phyloP scores from a whole-genome alignment of 1,140 invertebrate genomes.

The Pachypeltis micranthus region DNA sequence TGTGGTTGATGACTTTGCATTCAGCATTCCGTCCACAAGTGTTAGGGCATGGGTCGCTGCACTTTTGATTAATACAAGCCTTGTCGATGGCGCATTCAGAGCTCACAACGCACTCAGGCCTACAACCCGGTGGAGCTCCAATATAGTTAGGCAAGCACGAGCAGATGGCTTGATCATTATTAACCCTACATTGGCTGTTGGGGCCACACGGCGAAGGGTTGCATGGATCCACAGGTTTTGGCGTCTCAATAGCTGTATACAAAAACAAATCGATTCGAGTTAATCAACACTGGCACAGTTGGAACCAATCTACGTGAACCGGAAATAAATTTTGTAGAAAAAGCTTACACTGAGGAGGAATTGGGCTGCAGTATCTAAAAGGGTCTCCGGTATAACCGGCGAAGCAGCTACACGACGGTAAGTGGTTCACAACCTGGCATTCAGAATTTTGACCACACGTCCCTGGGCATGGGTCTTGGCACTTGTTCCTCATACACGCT shows the following conservation, averaged over 20 bases:
- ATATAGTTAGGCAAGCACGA: conserved; percentile 44
- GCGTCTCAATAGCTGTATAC: conserved; percentile 16
- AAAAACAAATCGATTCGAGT: background rate
- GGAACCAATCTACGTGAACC: background rate
- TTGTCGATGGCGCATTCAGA: conserved; percentile 47
- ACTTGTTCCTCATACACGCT: conserved; percentile 53
- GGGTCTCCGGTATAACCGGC: conserved; percentile 38
- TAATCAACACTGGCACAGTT: background rate
- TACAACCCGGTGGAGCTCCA: conserved; percentile 46
- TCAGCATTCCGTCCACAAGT: conserved; percentile 38
- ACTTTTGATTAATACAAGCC: conserved; percentile 49
- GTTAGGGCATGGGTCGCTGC: conserved; percentile 41
- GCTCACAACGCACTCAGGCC: conserved; percentile 51
- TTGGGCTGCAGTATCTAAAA: conserved; percentile 37
- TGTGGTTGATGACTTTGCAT: conserved; percentile 44
- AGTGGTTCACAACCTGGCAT: conserved; percentile 44
- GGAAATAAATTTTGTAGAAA: conserved; percentile 34
- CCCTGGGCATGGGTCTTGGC: conserved; percentile 50
- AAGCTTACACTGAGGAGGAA: conserved; percentile 35
- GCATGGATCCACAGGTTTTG: conserved; percentile 39
- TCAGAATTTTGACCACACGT: conserved; percentile 41
- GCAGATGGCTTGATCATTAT: conserved; percentile 44
- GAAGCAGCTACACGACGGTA: conserved; percentile 43
- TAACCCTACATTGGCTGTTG: conserved; percentile 45
- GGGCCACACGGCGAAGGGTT: conserved; percentile 50